phyloP scores from a whole-genome alignment of 2,113 vertebrate genomes.

The Dicrurus megarhynchus region DNA sequence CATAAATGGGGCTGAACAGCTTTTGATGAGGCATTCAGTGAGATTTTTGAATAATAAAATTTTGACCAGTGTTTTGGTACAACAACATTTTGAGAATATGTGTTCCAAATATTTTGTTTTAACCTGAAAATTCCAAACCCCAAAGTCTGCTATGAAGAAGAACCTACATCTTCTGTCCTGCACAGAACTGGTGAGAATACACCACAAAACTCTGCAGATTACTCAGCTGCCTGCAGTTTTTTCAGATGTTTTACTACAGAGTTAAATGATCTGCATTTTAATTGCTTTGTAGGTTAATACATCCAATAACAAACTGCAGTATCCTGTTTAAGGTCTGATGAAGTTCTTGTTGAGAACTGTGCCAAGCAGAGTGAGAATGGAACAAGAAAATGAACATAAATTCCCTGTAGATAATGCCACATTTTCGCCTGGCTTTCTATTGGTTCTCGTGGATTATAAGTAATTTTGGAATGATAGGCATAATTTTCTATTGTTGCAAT shows the following conservation, averaged over 20 bases:
- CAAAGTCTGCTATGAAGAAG: not conserved
- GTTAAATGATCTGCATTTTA: not conserved
- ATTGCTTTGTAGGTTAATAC: not conserved
- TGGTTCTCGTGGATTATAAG: not conserved
- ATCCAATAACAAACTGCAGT: not conserved
- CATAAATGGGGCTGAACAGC: not conserved
- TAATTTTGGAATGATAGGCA: not conserved
- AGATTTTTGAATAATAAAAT: not conserved
- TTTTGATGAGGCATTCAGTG: not conserved
- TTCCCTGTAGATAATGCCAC: not conserved
- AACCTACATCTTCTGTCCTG: not conserved
- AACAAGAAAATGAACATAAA: not conserved
- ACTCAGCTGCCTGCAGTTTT: not conserved
- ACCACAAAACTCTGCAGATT: not conserved
- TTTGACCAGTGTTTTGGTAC: not conserved
- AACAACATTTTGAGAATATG: not conserved
- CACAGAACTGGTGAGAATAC: not conserved
- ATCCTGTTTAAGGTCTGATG: not conserved
- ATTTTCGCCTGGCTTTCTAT: not conserved
- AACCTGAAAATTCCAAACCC: not conserved
- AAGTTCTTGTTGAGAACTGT: not conserved
- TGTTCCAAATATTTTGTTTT: not conserved
- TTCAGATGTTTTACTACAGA: not conserved
- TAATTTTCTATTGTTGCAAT: not conserved
- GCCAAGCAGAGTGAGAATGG: not conserved